Base-by-base conservation (phyloP, 2,113 vertebrate species). In the Calyptomena viridis region DNA sequence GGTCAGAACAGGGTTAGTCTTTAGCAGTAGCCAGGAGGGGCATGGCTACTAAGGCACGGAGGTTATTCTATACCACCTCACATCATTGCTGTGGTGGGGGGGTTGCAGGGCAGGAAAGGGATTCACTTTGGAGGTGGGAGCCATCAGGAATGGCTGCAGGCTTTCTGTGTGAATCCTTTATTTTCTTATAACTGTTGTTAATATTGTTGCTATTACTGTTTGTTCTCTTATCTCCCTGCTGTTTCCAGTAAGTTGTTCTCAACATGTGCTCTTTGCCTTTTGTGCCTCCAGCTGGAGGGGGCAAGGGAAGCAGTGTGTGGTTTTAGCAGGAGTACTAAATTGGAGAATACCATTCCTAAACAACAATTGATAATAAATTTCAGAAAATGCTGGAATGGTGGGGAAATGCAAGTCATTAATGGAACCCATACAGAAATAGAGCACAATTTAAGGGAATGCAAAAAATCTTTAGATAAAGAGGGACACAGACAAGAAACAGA, bases 81-180 rank as follows among this genome's bases (percentile, higher is more conserved):
- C 11, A 17, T 49, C 6, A 1, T 24, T 30, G 19, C 39, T n/a
- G 8, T 46, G 8, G 8, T 18, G 25, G 19, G 18, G n/a, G 44
- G 44, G 9, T n/a, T 46, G 21, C 46, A 47, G 46, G 10, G 46
- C 21, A 47, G 20, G 44, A 64, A 80, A 37, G 6, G 4, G 17
- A 44, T 6, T 50, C 1, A 4, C 6, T 50, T 42, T 22, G 7
- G 3, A 31, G 49, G 13, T 4, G 14, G 14, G 3, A 28, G 4
- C 35, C 23, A 11, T 46, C 27, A 13, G 59, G 8, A 20, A 44
- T 37, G 33, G 15, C 37, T 1, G 1, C 0, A 0, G 31, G 19
- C 12, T 74, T 42, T 74, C 19, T 31, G n/a, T 52, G 23, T 39
- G 39, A 59, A n/a, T 33, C 0, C 1, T 59, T 59, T 81, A 2